Evolutionary conservation across 2,113 vertebrate species (phyloP), one percentile per base, ranked within the genome.

Genomic region (Erythrocebus patas): DNA sequence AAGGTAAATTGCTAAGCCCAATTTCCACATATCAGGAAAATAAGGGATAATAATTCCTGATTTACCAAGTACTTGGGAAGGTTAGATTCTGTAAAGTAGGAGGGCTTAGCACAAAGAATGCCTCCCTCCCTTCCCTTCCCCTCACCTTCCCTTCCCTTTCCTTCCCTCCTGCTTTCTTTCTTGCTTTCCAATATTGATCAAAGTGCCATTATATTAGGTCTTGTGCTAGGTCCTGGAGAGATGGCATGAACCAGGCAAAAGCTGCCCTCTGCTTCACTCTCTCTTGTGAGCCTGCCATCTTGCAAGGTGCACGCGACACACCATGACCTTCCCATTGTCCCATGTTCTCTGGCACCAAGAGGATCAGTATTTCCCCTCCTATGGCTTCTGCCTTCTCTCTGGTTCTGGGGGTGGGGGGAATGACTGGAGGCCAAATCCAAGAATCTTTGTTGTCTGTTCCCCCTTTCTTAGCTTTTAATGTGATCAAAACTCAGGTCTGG

Each of bases 1-100:
- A 89, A 93, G 57, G 91, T 50, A 48, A 55, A 45, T 96, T 91
- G 40, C 70, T 43, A 45, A 89, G n/a, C 10, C 14, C 48, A 50
- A 11, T 59, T 88, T 83, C 40, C 4, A 8, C 35, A 43, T 72
- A 45, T 17, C 43, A 40, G 7, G 25, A 90, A 83, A 93, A 45
- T 30, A 45, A 93, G 18, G 43, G 35, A 22, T 57, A 70, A 16
- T 64, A 10, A 57, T 32, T 73, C 18, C 16, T 30, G 20, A 5
- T 35, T 92, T 70, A 7, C 80, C 30, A 38, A 55, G 59, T n/a
- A 32, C 68, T 50, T 52, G 25, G 48, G n/a, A 84, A 93, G 70
- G 59, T 73, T 8, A 45, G 86, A 52, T 84, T 55, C 86, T 70
- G 27, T 52, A 17, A 88, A 57, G 22, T 22, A 85, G 30, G 48